Evolutionary conservation across 2,113 vertebrate genomes (phyloP), one percentile per base, ranked within the genome.

Genomic region (Nesogale talazaci): DNA sequence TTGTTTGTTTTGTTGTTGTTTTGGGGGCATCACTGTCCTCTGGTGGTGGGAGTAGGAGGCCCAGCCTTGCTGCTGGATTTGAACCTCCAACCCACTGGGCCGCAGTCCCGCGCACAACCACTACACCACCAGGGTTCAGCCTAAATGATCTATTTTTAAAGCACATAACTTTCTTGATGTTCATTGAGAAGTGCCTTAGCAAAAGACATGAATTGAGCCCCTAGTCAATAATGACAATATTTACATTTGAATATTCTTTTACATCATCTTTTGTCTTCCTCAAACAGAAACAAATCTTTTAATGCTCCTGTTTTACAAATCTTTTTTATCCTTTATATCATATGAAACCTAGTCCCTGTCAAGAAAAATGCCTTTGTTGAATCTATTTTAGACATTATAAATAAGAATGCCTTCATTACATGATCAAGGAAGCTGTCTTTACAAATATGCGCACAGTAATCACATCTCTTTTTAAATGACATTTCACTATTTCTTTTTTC

Each of bases 171-270:
- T 76, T 80, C 80, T 20, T 59, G 72, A 36, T 19, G 46, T 46
- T 61, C 38, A 22, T 92, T 78, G 83, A 7, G 4, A 92, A 80
- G 29, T 9, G 29, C 27, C 94, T 84, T 40, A 40, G 93, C 93
- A 75, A 40, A 52, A 95, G 59, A 65, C 70, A 34, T 52, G 74
- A 89, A 19, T 0, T 20, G 40, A 95, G 78, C 83, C 1, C 74
- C 61, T 91, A 92, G 91, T 97, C 79, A 86, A n/a, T 27, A 74
- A 88, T 86, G 57, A 72, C 95, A 95, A 85, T 89, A 74, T 92
- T 88, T 97, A 89, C 76, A 96, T 63, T n/a, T 76, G 22, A 22
- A 72, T 69, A 14, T 67, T 36, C 14, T 88, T 20, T 74, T 69
- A 42, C 63, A 27, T 34, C 3, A n/a, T 63, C 31, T 42, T 57